These are phyloP conservation scores for Caenorhabditis doughertyi DNA, from an alignment of 2,888 invertebrate genomes.

Conservation along the genomic window DNA sequence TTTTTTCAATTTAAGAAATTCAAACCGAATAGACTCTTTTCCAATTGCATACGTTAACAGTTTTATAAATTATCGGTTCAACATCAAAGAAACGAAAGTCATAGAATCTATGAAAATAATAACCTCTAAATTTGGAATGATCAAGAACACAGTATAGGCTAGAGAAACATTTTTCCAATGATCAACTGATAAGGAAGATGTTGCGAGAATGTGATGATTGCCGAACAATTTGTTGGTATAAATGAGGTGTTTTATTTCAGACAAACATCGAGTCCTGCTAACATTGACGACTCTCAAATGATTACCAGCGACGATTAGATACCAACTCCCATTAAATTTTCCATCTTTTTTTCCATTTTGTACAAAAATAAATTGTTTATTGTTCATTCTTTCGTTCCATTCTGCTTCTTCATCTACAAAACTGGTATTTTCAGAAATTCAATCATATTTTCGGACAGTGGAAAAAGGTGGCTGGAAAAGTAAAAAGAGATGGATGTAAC, in stretches of 20 bases:
- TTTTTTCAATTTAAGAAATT: no score
- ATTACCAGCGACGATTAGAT: constrained; percentile 23
- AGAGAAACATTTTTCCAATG: constrained; percentile 22
- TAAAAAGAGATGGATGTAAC: constrained; percentile 22
- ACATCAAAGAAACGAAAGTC: not conserved
- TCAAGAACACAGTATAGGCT: constrained; percentile 38
- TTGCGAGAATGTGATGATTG: constrained; percentile 25
- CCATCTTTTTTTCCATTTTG: not conserved
- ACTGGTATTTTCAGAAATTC: constrained; percentile 37
- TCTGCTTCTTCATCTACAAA: not conserved
- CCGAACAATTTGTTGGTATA: constrained; percentile 16
- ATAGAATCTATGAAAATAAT: not conserved
- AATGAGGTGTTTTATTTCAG: constrained; percentile 35
- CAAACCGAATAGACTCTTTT: no score
- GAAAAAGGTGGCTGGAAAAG: not conserved
- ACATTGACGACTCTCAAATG: constrained; percentile 34
- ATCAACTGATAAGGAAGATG: constrained; percentile 37
- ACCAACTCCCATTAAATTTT: not conserved
- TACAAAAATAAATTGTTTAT: constrained; percentile 38
- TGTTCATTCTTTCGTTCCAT: constrained; percentile 1
- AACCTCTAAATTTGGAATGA: constrained; percentile 3
- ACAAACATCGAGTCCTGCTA: constrained; percentile 44
- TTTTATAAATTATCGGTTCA: not conserved
- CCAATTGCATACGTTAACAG: not conserved
- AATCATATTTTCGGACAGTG: constrained; percentile 11